These are phyloP conservation scores for Pantherophis guttatus DNA, from an alignment of 2,113 vertebrate species.

Conservation along the genomic window DNA sequence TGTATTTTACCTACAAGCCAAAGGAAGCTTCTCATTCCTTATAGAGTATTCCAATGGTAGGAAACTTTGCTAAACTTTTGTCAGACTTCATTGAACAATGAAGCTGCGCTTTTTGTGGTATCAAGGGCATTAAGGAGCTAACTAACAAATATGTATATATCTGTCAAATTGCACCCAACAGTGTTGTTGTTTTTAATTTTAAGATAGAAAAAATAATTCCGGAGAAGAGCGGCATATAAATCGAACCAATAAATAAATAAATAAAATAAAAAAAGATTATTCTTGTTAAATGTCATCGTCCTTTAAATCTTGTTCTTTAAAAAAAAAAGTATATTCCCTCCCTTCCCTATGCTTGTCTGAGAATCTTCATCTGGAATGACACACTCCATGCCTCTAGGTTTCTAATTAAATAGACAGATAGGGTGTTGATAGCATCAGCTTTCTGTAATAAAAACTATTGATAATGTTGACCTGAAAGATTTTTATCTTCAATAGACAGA, in stretches of 20 bases:
- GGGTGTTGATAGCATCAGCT: conserved; percentile 63
- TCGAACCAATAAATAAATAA: no score
- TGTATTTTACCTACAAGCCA: not conserved
- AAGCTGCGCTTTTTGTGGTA: not conserved
- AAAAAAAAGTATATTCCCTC: not conserved
- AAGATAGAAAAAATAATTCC: not conserved
- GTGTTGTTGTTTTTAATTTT: not conserved
- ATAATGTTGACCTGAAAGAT: conserved; percentile 64
- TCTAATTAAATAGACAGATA: conserved; percentile 70
- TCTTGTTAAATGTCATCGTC: not conserved
- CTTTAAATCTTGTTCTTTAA: conserved; percentile 31
- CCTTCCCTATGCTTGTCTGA: conserved; percentile 29
- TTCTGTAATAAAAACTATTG: conserved; percentile 70
- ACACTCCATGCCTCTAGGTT: conserved; percentile 54
- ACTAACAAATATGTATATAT: not conserved
- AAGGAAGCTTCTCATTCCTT: not conserved
- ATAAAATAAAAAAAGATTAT: not conserved
- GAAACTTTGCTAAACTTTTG: not conserved
- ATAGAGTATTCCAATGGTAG: not conserved
- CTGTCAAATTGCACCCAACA: not conserved
- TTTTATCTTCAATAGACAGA: conserved; percentile 65
- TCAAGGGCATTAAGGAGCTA: not conserved
- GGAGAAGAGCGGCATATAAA: no score
- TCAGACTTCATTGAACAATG: not conserved
- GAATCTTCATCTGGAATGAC: conserved; percentile 43